phyloP scores from a whole-genome alignment of 2,888 invertebrate species.

The Micoletzkya japonica region DNA sequence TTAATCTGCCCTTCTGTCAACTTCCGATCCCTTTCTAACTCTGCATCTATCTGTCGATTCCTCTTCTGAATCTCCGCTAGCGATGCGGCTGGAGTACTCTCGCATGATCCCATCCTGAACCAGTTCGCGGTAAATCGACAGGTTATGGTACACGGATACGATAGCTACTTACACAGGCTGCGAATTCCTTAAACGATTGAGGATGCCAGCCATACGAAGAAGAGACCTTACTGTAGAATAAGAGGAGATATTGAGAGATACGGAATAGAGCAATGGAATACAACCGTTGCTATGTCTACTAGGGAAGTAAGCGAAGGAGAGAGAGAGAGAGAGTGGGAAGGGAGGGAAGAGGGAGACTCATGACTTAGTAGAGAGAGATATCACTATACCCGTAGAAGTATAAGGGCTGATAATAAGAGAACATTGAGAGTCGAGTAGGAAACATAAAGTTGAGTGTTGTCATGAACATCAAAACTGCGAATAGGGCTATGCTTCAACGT shows the following conservation, averaged over 20 bases:
- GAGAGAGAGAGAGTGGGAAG: neutral
- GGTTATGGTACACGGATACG: no score
- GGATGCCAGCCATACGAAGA: neutral
- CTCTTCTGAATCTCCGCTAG: conserved; percentile 4
- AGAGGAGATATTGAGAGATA: neutral
- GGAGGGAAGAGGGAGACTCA: no score
- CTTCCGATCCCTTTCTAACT: conserved; percentile 22
- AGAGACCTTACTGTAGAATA: neutral
- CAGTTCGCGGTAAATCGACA: no score
- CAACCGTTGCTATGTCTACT: conserved; percentile 4
- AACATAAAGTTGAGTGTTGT: no score
- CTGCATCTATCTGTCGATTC: conserved; percentile 13
- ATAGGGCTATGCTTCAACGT: no score
- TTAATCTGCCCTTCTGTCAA: conserved; percentile 12
- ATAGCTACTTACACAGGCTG: conserved; percentile 10
- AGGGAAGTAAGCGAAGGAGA: neutral
- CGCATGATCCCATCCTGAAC: conserved; percentile 10
- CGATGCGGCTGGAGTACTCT: neutral
- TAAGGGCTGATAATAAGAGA: no score
- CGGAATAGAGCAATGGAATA: neutral
- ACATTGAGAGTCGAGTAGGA: no score
- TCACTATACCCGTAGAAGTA: no score
- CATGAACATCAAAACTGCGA: no score
- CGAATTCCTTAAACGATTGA: conserved; percentile 2
- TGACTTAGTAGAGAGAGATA: no score